Evolutionary conservation across 2,113 vertebrate species (phyloP).

Genomic region (Sula dactylatra): DNA sequence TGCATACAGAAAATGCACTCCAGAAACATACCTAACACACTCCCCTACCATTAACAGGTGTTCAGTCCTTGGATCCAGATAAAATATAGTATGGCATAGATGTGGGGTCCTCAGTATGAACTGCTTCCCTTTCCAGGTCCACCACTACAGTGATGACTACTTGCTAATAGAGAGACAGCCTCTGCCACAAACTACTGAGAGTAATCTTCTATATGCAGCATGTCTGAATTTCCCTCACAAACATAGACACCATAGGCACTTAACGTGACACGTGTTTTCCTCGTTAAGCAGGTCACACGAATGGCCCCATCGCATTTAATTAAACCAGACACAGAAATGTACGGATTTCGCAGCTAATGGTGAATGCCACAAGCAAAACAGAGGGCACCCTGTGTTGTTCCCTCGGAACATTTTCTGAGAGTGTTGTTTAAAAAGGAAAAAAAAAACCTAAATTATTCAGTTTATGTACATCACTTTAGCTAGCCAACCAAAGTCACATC

Average conservation of each 20-base stretch:
- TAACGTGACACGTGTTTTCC: accelerated
- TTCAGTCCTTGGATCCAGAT: neutral
- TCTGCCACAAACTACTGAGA: neutral
- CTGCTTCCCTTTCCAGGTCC: neutral
- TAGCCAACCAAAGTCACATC: neutral
- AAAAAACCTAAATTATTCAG: neutral
- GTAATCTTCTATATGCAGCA: neutral
- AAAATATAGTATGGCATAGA: neutral
- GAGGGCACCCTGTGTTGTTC: neutral
- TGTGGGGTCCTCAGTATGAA: neutral
- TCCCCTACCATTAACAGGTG: neutral
- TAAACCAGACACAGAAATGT: neutral
- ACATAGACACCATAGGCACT: neutral
- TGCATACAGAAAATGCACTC: neutral
- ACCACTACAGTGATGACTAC: no score
- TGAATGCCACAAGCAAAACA: neutral
- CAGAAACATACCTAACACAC: neutral
- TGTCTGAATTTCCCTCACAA: neutral
- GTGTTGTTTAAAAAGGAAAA: neutral
- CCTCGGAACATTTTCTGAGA: neutral
- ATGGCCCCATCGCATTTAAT: neutral
- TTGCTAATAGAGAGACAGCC: neutral
- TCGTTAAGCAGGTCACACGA: neutral
- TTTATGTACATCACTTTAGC: neutral
- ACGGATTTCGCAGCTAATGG: neutral